Conservation (phyloP, 1,140 invertebrate genomes). For the Drusus annulatus region DNA sequence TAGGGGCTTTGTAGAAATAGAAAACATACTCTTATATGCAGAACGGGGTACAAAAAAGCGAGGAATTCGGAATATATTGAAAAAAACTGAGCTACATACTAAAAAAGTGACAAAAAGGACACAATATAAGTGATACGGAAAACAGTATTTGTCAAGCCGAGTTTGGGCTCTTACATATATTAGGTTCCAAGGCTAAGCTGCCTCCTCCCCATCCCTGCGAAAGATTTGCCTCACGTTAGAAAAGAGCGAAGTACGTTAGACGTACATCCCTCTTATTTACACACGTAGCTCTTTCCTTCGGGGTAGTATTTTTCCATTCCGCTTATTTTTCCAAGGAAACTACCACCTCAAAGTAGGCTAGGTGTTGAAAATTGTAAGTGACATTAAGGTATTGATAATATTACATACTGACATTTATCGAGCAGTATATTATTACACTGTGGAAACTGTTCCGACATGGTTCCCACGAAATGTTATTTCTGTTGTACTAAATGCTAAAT, state of each 20-base stretch:
- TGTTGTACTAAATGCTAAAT: too few species aligned
- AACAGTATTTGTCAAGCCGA: not conserved
- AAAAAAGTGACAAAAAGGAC: too few species aligned
- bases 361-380: slow-evolving; percentile 4
- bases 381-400: not conserved
- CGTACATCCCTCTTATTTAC: slow-evolving; percentile 15
- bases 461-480: too few species aligned
- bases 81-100: too few species aligned
- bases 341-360: slow-evolving; percentile 17
- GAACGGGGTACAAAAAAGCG: too few species aligned
- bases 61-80: too few species aligned
- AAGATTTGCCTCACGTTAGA: not conserved
- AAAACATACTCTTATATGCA: too few species aligned
- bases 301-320: not conserved
- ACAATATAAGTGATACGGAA: too few species aligned
- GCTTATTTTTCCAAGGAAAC: slow-evolving; percentile 22
- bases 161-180: not conserved
- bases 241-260: slow-evolving; percentile 2
- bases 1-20: too few species aligned
- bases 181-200: slow-evolving; percentile 7
- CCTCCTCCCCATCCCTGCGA: not conserved
- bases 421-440: too few species aligned
- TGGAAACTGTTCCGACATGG: too few species aligned
- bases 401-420: too few species aligned
- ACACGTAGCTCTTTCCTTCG: not conserved